Percentiles rank a stretch among this genome's conserved stretches.
phyloP scores from a whole-genome alignment of 1,140 invertebrate genomes.

The Archegozetes longisetosus region DNA sequence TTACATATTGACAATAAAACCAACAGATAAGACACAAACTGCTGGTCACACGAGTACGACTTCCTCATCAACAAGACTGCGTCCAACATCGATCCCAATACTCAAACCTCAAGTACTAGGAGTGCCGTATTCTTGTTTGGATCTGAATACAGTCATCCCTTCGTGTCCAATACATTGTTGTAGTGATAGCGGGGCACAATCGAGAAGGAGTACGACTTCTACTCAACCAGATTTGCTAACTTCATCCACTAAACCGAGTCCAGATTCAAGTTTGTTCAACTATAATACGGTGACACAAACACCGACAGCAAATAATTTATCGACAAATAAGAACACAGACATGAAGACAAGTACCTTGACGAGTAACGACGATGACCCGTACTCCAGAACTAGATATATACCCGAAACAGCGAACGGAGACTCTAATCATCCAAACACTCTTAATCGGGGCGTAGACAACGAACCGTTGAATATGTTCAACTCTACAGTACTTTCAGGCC shows the following conservation, averaged over 20 bases:
- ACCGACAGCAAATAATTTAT: neutral
- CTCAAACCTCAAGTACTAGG: constrained; percentile 18
- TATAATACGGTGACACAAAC: neutral
- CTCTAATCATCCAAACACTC: neutral
- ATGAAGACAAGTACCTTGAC: neutral
- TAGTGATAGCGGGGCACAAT: neutral
- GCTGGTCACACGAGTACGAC: neutral
- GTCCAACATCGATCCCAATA: constrained; percentile 19
- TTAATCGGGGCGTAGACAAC: neutral
- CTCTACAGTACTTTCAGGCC: neutral
- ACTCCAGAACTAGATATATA: neutral
- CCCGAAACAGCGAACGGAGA: neutral
- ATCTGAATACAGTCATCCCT: neutral
- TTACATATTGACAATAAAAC: no score
- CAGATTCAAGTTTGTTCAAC: neutral
- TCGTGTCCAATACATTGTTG: constrained; percentile 16
- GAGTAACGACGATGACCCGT: neutral
- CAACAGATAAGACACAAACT: neutral
- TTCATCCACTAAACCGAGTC: neutral
- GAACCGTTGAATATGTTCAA: neutral
- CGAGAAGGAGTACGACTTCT: neutral
- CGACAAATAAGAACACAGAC: neutral
- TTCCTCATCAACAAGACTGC: neutral
- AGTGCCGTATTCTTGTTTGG: constrained; percentile 10
- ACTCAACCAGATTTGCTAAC: neutral